phyloP scores from a whole-genome alignment of 1,140 invertebrate genomes.

The Semibalanus balanoides region DNA sequence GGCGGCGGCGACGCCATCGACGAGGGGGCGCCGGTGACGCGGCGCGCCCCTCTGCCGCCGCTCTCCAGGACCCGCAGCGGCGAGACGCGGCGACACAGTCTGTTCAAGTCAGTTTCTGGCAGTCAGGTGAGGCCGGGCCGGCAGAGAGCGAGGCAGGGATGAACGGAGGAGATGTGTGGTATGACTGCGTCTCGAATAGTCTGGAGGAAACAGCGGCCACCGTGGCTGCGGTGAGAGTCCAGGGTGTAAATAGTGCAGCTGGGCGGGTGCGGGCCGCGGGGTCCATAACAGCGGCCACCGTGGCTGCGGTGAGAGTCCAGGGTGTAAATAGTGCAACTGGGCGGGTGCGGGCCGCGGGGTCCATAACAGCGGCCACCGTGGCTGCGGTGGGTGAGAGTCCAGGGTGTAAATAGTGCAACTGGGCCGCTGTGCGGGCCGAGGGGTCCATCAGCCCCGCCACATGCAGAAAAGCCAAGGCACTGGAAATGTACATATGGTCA shows the following conservation, averaged over 20 bases:
- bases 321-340: too few relatives aligned
- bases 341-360: too few relatives aligned
- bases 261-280: too few relatives aligned
- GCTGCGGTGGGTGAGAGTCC: neutral
- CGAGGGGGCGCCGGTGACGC: neutral
- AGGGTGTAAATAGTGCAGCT: neutral
- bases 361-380: neutral
- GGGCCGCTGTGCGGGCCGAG: too few relatives aligned
- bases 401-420: neutral
- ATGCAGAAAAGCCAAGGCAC: too few relatives aligned
- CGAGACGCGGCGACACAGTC: neutral
- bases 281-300: neutral
- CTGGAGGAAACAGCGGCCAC: too few relatives aligned
- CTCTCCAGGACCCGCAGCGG: neutral
- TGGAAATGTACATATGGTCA: too few relatives aligned
- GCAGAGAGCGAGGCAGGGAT: too few relatives aligned
- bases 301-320: neutral
- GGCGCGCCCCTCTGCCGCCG: too few relatives aligned
- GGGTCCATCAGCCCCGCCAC: too few relatives aligned
- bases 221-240: neutral
- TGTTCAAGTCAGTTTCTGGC: neutral
- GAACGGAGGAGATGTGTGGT: too few relatives aligned
- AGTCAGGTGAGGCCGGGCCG: neutral
- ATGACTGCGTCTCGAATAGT: too few relatives aligned
- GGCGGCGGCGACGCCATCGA: neutral